These are phyloP conservation scores for Pholis gunnellus DNA, from an alignment of 2,113 vertebrate species.

Conservation along the genomic window DNA sequence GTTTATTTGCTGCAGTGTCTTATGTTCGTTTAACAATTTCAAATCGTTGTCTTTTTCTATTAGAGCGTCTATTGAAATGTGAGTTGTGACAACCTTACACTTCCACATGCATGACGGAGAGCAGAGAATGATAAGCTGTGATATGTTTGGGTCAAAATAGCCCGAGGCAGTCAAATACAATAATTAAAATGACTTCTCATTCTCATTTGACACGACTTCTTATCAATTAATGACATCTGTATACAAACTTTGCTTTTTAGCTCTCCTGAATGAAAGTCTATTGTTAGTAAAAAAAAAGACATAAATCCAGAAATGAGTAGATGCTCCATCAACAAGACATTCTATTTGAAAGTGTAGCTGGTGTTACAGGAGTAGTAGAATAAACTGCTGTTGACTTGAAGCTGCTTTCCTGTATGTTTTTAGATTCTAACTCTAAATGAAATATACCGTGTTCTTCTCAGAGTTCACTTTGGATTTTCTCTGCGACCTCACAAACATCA, in stretches of 20 bases:
- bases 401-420: neutral
- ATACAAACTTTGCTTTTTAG: neutral
- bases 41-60: neutral
- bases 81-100: slow-evolving; percentile 14
- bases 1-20: neutral
- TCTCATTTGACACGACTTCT: slow-evolving; percentile 14
- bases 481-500: neutral
- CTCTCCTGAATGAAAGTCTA: neutral
- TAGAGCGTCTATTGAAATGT: neutral
- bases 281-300: neutral
- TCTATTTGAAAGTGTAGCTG: neutral
- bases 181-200: slow-evolving; percentile 26
- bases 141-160: slow-evolving; percentile 43
- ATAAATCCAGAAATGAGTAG: neutral
- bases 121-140: slow-evolving; percentile 17
- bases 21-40: neutral
- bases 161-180: slow-evolving; percentile 13
- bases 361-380: neutral
- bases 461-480: neutral
- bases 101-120: neutral
- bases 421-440: neutral
- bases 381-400: neutral
- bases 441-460: neutral
- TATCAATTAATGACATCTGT: slow-evolving; percentile 27
- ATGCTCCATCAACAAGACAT: neutral